phyloP scores from a whole-genome alignment of 2,113 vertebrate genomes.

The Pelusios castaneus region DNA sequence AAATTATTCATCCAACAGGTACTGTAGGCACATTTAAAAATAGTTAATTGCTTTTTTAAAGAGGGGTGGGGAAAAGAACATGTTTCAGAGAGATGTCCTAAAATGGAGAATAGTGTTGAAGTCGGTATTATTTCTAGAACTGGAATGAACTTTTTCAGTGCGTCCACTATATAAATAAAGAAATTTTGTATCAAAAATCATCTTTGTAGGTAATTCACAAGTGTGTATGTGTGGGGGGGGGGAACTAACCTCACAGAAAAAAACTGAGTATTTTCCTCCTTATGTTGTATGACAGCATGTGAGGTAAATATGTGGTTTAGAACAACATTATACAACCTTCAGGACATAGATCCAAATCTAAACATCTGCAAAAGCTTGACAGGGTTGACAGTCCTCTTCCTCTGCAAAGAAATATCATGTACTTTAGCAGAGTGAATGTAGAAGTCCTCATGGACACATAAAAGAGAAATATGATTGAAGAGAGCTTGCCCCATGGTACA shows the following conservation, averaged over 20 bases:
- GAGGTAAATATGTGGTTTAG: not conserved
- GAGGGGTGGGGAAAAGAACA: not conserved
- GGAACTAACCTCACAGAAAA: not conserved
- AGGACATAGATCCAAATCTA: conserved; percentile 59
- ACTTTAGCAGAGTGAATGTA: conserved; percentile 52
- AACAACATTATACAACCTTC: conserved; percentile 52
- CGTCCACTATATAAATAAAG: not conserved
- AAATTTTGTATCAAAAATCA: not conserved
- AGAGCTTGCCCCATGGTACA: conserved; percentile 65
- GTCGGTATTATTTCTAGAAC: not conserved
- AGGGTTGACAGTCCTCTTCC: conserved; percentile 42
- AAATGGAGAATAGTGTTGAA: not conserved
- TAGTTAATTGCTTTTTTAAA: not conserved
- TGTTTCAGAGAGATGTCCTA: not conserved
- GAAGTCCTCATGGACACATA: conserved; percentile 61
- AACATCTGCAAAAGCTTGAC: conserved; percentile 66
- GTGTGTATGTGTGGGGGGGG: rapidly evolving
- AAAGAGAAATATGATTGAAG: conserved; percentile 71
- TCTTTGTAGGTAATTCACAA: not conserved
- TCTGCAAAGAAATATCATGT: conserved; percentile 66
- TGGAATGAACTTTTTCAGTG: rapidly evolving
- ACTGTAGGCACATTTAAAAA: not conserved
- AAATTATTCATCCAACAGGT: not conserved
- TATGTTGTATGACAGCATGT: not conserved
- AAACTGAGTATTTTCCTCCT: not conserved